These are phyloP conservation scores for Stomatorhinus ivindoensis DNA, from an alignment of 2,113 vertebrate species.

Conservation along the genomic window DNA sequence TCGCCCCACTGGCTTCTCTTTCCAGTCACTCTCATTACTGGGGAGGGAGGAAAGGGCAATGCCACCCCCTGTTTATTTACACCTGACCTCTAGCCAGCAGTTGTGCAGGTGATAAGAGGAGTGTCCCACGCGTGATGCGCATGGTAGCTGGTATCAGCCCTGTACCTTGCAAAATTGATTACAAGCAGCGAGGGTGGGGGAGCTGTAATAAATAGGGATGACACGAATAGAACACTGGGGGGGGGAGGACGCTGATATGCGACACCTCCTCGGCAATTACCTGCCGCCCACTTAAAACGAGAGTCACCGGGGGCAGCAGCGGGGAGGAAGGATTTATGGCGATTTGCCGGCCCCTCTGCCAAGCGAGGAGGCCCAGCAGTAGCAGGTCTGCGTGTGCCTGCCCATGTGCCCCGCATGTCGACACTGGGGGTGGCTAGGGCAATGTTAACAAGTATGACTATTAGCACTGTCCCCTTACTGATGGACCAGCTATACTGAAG, in stretches of 20 bases:
- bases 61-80: conserved; percentile 98
- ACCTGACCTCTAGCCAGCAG: conserved; percentile 97
- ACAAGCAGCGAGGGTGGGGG: conserved; percentile 57
- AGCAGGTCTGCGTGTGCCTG: conserved; percentile 3
- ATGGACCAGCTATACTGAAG: neutral
- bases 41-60: conserved; percentile 63
- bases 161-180: conserved; percentile 74
- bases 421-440: neutral
- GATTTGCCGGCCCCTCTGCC: conserved; percentile 57
- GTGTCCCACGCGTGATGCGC: conserved; percentile 65
- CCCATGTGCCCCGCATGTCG: neutral
- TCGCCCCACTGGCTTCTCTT: conserved; percentile 28
- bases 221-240: conserved; percentile 58
- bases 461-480: neutral
- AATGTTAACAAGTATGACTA: neutral
- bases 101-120: conserved; percentile 98
- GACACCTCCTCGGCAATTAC: conserved; percentile 68
- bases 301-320: conserved; percentile 57
- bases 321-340: conserved; percentile 61
- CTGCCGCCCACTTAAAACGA: conserved; percentile 65
- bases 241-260: conserved; percentile 59
- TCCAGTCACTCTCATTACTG: neutral
- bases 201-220: conserved; percentile 73
- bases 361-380: conserved; percentile 45
- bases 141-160: conserved; percentile 61